Base-by-base conservation (phyloP, 1,140 invertebrate species). In the Hypsibius dujardini region DNA sequence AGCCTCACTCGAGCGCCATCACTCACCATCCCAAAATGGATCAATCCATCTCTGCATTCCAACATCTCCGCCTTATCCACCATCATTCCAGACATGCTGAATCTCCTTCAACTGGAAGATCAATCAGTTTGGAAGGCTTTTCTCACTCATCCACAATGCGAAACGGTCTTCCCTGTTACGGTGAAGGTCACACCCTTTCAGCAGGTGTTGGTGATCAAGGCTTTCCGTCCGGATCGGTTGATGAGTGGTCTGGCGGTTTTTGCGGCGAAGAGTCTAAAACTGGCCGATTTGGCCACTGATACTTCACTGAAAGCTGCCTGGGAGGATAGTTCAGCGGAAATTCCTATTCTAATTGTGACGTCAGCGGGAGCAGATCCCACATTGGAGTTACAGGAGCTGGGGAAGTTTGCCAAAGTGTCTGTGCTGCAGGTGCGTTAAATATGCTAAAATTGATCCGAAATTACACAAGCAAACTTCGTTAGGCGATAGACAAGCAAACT, bases 331-430 rank as follows among this genome's bases (percentile, higher is more conserved):
- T 15, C 12, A 12, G 47, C 56, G 14, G 72, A 77, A 7, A 67
- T 42, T 76, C 89, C 90, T 1, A 85, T 92, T 71, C 78, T 93
- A 12, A 82, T 93, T 50, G 82, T 92, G 46, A 85, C 83, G 60
- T 85, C 74, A 83, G 81, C 87, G 47, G 89, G 89, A 70, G 85
- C 86, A 70, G 90, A 93, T 83, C 90, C 90, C n/a, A 86, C 87
- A 1, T 84, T 84, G 70, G 89, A 92, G 77, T 79, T 92, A 14
- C 79, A 81, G 72, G 84, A 86, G 69, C 77, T 89, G 46, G 87
- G 87, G 0, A 75, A 79, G 60, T 79, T 83, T 47, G 71, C 45
- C 15, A 47, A 14, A 70, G 60, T 7, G 7, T 72, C 28, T 47
- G 50, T 47, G 59, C 46, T n/a, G 72, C 40, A 56, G 71, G 71